phyloP scores from a whole-genome alignment of 1,140 invertebrate species.

The Drosophila kepulauana region DNA sequence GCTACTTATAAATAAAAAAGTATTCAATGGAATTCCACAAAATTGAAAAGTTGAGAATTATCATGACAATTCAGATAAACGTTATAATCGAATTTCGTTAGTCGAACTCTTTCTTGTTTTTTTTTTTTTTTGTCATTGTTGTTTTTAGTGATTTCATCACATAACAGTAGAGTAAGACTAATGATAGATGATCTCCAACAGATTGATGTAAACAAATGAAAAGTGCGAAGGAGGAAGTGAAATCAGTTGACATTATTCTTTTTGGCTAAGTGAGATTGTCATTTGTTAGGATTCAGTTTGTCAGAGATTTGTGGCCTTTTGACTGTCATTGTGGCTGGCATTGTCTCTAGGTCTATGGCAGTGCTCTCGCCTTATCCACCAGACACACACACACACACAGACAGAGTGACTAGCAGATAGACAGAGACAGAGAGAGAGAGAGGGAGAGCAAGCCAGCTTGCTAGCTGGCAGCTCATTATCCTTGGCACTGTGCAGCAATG shows the following conservation, averaged over 20 bases:
- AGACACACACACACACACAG: background rate
- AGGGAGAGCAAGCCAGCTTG: background rate
- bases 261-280: background rate
- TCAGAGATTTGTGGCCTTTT: slow-evolving; percentile 36
- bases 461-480: slow-evolving; percentile 64
- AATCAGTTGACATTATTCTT: background rate
- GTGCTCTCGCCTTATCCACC: slow-evolving; percentile 11
- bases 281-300: slow-evolving; percentile 18
- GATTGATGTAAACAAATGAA: background rate
- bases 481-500: slow-evolving; percentile 62
- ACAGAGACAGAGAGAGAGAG: background rate
- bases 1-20: no score
- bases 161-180: no score
- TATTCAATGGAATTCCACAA: no score
- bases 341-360: slow-evolving; percentile 35
- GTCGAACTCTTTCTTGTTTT: no score
- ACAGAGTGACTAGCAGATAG: background rate
- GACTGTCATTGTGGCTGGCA: slow-evolving; percentile 37
- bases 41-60: no score
- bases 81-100: no score
- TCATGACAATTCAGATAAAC: no score
- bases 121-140: no score
- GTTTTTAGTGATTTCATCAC: no score
- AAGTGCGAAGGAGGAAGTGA: background rate
- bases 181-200: no score